These are phyloP conservation scores for Polydesmus complanatus DNA, from an alignment of 2,888 invertebrate genomes.

Conservation along the genomic window DNA sequence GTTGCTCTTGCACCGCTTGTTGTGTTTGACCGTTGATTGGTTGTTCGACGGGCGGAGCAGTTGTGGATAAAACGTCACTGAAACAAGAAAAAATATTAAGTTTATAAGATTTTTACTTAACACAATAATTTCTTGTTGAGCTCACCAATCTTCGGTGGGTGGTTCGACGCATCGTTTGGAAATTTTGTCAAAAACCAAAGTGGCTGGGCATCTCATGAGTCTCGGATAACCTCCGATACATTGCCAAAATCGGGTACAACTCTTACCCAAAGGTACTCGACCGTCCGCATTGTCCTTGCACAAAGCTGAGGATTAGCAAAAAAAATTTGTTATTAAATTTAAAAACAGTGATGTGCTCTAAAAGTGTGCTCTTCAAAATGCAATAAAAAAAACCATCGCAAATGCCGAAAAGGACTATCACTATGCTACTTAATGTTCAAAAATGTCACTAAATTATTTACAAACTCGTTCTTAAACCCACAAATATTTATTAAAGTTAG, in stretches of 20 bases:
- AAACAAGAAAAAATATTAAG: not conserved
- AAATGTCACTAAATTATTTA: too few relatives aligned
- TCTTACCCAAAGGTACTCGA: conserved; percentile 78
- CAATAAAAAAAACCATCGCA: too few relatives aligned
- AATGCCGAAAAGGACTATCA: too few relatives aligned
- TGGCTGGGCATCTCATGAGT: conserved; percentile 75
- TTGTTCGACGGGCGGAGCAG: conserved; percentile 5
- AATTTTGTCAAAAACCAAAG: conserved; percentile 72
- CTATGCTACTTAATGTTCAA: not conserved
- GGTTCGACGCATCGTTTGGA: conserved; percentile 74
- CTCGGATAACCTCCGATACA: conserved; percentile 87
- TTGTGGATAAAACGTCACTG: conserved; percentile 11
- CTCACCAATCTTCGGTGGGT: conserved; percentile 65
- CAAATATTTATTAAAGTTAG: too few relatives aligned
- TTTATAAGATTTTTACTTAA: too few relatives aligned
- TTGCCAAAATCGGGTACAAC: conserved; percentile 87
- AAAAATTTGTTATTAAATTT: not conserved
- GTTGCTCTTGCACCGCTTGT: not conserved
- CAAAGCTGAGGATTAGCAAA: conserved; percentile 47
- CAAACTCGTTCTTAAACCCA: too few relatives aligned
- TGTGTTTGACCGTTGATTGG: conserved; percentile 2
- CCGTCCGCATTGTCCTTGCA: conserved; percentile 84
- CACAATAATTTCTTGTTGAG: too few relatives aligned
- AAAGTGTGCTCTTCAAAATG: not conserved
- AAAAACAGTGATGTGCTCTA: too few relatives aligned